A percentile compares a stretch with the other conserved stretches of the same genome.
phyloP scores from a whole-genome alignment of 2,888 invertebrate genomes.

The Cyaniris semiargus region DNA sequence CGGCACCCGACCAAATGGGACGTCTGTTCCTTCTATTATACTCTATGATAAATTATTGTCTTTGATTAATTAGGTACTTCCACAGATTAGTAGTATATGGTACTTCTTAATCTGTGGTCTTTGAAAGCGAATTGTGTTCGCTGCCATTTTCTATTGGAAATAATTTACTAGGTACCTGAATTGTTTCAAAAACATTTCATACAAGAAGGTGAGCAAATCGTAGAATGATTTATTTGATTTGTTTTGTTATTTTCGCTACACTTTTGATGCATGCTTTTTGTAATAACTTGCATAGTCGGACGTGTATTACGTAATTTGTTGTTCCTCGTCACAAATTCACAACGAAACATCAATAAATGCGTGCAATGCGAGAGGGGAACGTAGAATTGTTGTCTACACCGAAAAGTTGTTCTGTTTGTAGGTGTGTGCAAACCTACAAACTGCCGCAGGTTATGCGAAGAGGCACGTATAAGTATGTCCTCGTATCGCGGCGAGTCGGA shows the following conservation, averaged over 20 bases:
- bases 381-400: slow-evolving; percentile 81
- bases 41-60: no score
- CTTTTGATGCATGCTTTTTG: slow-evolving; percentile 55
- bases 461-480: slow-evolving; percentile 71
- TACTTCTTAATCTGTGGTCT: no score
- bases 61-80: no score
- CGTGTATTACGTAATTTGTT: slow-evolving; percentile 77
- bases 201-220: slow-evolving; percentile 68
- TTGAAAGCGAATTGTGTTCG: slow-evolving; percentile 63
- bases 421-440: slow-evolving; percentile 82
- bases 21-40: no score
- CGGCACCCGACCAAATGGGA: no score
- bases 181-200: slow-evolving; percentile 37
- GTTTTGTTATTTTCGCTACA: slow-evolving; percentile 50
- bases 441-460: slow-evolving; percentile 80
- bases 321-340: slow-evolving; percentile 64
- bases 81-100: no score
- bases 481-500: slow-evolving; percentile 67
- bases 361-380: slow-evolving; percentile 61
- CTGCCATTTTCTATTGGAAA: slow-evolving; percentile 72
- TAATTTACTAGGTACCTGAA: slow-evolving; percentile 47
- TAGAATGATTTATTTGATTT: slow-evolving; percentile 53
- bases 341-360: slow-evolving; percentile 60
- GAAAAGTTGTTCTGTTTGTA: slow-evolving; percentile 86
- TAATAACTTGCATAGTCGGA: slow-evolving; percentile 52